Percentiles rank a stretch among this genome's conserved stretches.
These are phyloP conservation scores for Sebastes diploproa DNA, from an alignment of 2,797 vertebrate genomes.

Conservation along the genomic window DNA sequence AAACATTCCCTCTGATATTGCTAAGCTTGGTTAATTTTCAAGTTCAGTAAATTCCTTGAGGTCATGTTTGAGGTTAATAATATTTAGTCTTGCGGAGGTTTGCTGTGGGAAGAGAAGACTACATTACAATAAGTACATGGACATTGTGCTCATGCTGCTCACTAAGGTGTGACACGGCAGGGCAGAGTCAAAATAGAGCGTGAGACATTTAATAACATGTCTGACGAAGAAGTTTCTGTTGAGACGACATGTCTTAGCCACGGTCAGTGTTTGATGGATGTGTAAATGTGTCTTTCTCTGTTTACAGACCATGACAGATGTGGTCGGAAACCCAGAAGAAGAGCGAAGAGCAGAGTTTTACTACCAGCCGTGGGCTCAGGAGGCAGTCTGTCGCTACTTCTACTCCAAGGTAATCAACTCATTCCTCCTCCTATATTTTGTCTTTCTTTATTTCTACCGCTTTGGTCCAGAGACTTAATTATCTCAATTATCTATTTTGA, in stretches of 20 bases:
- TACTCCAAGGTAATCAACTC: constrained; percentile 91
- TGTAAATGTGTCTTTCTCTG: constrained; percentile 16
- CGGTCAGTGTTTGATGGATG: neutral
- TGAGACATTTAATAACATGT: constrained; percentile 29
- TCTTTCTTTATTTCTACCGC: neutral
- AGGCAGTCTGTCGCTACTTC: constrained; percentile 98
- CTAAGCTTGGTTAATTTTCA: neutral
- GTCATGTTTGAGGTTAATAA: neutral
- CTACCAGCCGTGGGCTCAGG: constrained; percentile 99
- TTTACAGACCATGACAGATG: constrained; percentile 95
- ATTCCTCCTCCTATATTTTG: neutral
- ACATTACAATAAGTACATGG: neutral
- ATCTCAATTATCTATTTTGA: neutral
- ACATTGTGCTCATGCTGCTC: neutral
- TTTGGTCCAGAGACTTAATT: no score
- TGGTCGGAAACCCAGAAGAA: constrained; percentile 97
- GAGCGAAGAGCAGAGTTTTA: constrained; percentile 98
- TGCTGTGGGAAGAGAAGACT: neutral
- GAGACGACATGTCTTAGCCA: neutral
- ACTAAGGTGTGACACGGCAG: neutral
- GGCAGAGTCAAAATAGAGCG: neutral
- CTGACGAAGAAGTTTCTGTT: neutral
- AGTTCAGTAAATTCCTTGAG: neutral
- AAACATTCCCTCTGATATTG: neutral
- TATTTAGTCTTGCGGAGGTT: neutral